A percentile compares a stretch with the other conserved stretches of the same genome.
Conservation (phyloP, 2,797 vertebrate species). For the Cichlasoma orientale region DNA sequence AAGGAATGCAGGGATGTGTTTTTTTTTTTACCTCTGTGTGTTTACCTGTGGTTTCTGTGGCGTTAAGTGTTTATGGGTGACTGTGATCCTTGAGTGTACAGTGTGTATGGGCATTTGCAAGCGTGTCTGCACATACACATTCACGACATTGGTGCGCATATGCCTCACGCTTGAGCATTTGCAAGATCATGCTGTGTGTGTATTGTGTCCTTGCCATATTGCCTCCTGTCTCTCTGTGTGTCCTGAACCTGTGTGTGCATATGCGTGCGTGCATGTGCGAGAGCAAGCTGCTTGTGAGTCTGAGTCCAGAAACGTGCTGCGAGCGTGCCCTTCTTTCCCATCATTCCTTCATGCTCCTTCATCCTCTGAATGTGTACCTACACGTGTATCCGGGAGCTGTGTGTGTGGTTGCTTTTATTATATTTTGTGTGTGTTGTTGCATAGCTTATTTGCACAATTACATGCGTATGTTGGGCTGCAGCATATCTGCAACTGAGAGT, state of each 20-base stretch:
- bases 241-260: slow-evolving; percentile 44
- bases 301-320: slow-evolving; percentile 31
- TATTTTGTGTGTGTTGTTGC: neutral
- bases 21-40: neutral
- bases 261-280: slow-evolving; percentile 4
- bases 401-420: neutral
- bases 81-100: neutral
- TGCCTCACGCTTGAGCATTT: slow-evolving; percentile 9
- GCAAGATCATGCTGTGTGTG: slow-evolving; percentile 45
- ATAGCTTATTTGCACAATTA: neutral
- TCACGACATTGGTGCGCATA: neutral
- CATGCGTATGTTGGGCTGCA: slow-evolving; percentile 32
- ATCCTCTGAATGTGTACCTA: slow-evolving; percentile 21
- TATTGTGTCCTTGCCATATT: slow-evolving; percentile 52
- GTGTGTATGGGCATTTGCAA: neutral
- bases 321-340: slow-evolving; percentile 19
- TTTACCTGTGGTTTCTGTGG: neutral
- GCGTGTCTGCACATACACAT: neutral
- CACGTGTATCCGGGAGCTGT: slow-evolving; percentile 15
- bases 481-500: slow-evolving; percentile 53
- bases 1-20: slow-evolving; percentile 25
- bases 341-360: neutral
- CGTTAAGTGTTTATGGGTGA: neutral
- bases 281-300: slow-evolving; percentile 23
- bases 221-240: slow-evolving; percentile 57